A percentile compares a stretch with the other conserved stretches of the same genome.
Conservation (phyloP, 2,797 vertebrate species). For the Leontocebus nigricollis region DNA sequence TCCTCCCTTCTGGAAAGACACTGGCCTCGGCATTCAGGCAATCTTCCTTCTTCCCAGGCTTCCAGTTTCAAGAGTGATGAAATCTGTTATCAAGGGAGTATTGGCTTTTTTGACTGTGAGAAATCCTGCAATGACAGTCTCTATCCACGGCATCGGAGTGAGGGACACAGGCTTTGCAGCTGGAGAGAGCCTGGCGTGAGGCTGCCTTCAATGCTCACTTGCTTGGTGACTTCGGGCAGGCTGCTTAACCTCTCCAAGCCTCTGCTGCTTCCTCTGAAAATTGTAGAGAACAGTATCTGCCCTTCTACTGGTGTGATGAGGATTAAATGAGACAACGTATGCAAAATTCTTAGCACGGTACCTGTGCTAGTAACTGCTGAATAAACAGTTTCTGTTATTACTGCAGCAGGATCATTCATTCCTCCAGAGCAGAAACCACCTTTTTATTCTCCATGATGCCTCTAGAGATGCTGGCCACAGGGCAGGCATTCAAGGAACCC, state of each 20-base stretch:
- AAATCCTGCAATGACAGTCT: constrained; percentile 49
- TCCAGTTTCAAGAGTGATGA: constrained; percentile 59
- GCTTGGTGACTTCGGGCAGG: background rate
- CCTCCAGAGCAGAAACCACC: background rate
- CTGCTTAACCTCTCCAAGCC: background rate
- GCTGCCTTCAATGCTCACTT: background rate
- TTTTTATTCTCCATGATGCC: background rate
- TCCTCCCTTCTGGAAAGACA: constrained; percentile 56
- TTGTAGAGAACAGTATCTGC: background rate
- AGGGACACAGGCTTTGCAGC: background rate
- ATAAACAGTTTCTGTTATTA: background rate
- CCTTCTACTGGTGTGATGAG: background rate
- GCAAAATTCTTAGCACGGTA: background rate
- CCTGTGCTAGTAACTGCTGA: background rate
- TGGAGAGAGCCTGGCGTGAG: background rate
- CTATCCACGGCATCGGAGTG: background rate
- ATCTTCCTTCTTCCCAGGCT: constrained; percentile 14
- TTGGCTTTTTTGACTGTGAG: constrained; percentile 28
- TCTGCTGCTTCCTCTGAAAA: background rate
- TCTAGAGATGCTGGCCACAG: background rate
- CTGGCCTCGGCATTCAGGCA: constrained; percentile 4
- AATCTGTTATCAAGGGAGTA: constrained; percentile 64
- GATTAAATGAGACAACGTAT: background rate
- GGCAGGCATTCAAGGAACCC: background rate
- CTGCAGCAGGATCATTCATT: background rate